These are phyloP conservation scores for Boulengeromyrus knoepffleri DNA, from an alignment of 2,113 vertebrate species.

Conservation along the genomic window DNA sequence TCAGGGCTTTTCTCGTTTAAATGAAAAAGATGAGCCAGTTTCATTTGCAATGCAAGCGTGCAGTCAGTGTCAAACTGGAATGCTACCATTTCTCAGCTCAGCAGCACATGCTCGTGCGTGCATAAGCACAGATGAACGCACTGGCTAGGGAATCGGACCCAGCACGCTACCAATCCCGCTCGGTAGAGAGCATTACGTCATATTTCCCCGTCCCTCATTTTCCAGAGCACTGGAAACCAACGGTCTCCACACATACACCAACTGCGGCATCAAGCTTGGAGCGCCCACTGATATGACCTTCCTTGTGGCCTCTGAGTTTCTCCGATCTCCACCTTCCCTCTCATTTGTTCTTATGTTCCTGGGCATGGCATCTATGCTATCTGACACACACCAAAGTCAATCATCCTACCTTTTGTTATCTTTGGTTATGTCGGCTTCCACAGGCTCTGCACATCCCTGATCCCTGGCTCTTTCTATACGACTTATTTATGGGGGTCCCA, in stretches of 20 bases:
- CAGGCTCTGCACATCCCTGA: background rate
- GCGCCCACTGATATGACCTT: background rate
- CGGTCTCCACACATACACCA: background rate
- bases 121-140: constrained; percentile 4
- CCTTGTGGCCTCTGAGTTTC: background rate
- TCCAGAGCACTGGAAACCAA: background rate
- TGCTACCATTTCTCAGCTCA: constrained; percentile 29
- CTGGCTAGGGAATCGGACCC: background rate
- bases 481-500: background rate
- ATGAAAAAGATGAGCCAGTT: background rate
- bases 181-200: background rate
- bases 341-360: background rate
- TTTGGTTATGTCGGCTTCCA: background rate
- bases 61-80: constrained; percentile 5
- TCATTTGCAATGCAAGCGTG: constrained; percentile 37
- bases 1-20: background rate
- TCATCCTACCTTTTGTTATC: background rate
- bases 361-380: background rate
- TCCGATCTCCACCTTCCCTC: background rate
- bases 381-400: background rate
- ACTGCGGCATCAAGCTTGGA: background rate
- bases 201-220: background rate
- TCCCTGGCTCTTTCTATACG: background rate
- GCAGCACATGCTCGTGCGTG: constrained; percentile 13
- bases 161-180: background rate